A percentile compares a stretch with the other conserved stretches of the same genome.
Conservation (phyloP, 2,888 invertebrate species). For the Formica aserva region DNA sequence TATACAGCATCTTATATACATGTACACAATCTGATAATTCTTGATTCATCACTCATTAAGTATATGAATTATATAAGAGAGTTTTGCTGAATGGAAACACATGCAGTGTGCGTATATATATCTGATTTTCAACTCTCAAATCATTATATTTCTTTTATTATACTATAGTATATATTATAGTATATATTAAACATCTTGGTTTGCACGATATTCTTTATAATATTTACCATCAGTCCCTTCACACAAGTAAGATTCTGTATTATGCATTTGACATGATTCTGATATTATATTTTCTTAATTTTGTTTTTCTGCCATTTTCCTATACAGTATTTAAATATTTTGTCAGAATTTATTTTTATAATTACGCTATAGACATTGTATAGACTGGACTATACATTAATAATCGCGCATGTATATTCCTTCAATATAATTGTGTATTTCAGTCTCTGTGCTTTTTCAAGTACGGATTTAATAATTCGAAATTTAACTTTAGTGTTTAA, state of each 20-base stretch:
- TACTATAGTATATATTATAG: conserved; percentile 49
- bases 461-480: not conserved
- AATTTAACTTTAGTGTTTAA: not conserved
- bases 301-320: not conserved
- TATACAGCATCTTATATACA: conserved; percentile 14
- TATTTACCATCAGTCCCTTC: conserved; percentile 37
- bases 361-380: conserved; percentile 16
- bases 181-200: conserved; percentile 42
- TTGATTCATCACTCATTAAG: conserved; percentile 20
- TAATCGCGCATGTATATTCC: conserved; percentile 21
- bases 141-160: conserved; percentile 64
- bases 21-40: conserved; percentile 26
- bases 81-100: conserved; percentile 35
- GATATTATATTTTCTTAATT: conserved; percentile 20
- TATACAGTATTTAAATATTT: conserved; percentile 9
- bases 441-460: not conserved
- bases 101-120: conserved; percentile 63
- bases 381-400: not conserved
- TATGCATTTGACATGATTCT: conserved; percentile 22
- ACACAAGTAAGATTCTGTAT: conserved; percentile 35
- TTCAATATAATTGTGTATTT: conserved; percentile 6
- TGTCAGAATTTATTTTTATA: conserved; percentile 35
- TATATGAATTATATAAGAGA: conserved; percentile 17
- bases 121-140: conserved; percentile 68
- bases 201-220: conserved; percentile 63